These are phyloP conservation scores for Desoria tigrina DNA, from an alignment of 2,888 invertebrate species.

Conservation along the genomic window DNA sequence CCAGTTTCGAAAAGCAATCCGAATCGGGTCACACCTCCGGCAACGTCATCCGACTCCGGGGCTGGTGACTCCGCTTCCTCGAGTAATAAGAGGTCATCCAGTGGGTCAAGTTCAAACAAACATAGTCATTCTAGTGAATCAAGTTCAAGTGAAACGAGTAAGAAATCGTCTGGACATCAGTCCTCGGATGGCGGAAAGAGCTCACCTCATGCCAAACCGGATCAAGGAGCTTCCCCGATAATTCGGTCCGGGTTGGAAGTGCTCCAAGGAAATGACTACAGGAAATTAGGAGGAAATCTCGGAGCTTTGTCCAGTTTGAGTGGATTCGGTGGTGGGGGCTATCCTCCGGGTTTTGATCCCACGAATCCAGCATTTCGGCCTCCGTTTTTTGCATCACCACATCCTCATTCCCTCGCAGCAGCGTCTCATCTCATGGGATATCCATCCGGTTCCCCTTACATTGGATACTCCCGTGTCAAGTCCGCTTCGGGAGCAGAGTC, in stretches of 20 bases:
- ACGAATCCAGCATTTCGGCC: constrained; percentile 82
- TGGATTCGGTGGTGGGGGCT: constrained; percentile 43
- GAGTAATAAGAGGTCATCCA: constrained; percentile 1
- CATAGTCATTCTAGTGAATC: constrained; percentile 5
- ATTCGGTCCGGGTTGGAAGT: constrained; percentile 60
- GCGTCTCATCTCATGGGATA: constrained; percentile 60
- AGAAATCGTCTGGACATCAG: not conserved
- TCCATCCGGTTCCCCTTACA: constrained; percentile 71
- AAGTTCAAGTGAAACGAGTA: constrained; percentile 5
- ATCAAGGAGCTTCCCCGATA: constrained; percentile 60
- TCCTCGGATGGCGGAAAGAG: constrained; percentile 58
- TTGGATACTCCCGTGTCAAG: constrained; percentile 88
- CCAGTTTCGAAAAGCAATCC: not conserved
- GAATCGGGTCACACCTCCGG: constrained; percentile 3
- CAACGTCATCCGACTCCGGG: not conserved
- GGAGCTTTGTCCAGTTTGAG: constrained; percentile 60
- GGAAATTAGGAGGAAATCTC: constrained; percentile 55
- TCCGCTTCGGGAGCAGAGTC: constrained; percentile 89
- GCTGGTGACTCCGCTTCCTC: not conserved
- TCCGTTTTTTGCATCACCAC: constrained; percentile 62
- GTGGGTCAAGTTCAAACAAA: constrained; percentile 1
- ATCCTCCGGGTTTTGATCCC: constrained; percentile 57
- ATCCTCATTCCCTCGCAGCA: constrained; percentile 31
- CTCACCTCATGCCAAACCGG: constrained; percentile 57
- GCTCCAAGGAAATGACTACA: constrained; percentile 53